Evolutionary conservation across 2,113 vertebrate species (phyloP), one percentile per base, ranked within the genome.

Genomic region (Orycteropus afer): DNA sequence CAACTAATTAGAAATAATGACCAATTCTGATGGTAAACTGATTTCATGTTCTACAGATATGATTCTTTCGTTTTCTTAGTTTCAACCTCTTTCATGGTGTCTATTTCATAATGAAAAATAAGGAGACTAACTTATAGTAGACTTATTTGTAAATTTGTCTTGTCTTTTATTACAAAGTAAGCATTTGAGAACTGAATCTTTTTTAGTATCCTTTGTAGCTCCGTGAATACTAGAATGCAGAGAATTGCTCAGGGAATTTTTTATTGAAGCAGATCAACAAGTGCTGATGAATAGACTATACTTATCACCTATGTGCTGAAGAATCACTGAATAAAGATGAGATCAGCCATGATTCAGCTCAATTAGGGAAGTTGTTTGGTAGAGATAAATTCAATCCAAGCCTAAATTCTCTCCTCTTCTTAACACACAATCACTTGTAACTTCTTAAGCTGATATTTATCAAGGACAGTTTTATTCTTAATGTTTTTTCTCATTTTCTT

Each of bases 1-100:
- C 45, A 79, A 57, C n/a, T 86, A 83, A 77, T 77, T 77, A 79
- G 14, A 76, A 85, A 89, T 83, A 83, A 63, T 69, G 55, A 77
- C 67, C 53, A 84, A 63, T 76, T 93, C 79, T 91, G 23, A 88
- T 45, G 53, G 40, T 7, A 90, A 93, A 55, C 55, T 92, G 45
- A 82, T 85, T 27, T 78, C 23, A 67, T 47, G 5, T 57, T 18
- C 25, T 42, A n/a, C 84, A 17, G 22, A 73, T 87, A 67, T 84
- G 40, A 10, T 17, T 57, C 3, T 83, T 87, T 23, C 34, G 17
- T 94, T 22, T 18, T 74, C 10, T 63, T 81, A 57, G 27, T 59
- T 34, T 49, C 37, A 42, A 18, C n/a, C 3, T 57, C 51, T 77
- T 77, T 63, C n/a, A 71, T 82, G 65, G 53, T 88, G 5, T 8